phyloP scores from a whole-genome alignment of 2,797 vertebrate species.

The Sebastes matsubarae region DNA sequence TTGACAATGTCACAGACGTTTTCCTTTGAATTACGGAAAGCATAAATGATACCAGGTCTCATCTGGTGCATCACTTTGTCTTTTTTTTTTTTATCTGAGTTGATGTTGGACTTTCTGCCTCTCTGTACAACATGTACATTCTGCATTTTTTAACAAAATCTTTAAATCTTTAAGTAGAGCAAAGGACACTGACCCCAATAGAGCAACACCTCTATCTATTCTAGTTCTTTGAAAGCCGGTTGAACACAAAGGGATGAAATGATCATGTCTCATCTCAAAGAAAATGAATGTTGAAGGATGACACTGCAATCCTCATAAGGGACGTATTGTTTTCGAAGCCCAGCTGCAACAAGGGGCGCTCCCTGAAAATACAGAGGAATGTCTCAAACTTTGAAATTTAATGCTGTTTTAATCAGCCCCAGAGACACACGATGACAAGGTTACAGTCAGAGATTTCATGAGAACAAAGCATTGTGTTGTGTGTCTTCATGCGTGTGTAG shows the following conservation, averaged over 20 bases:
- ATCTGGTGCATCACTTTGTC: background rate
- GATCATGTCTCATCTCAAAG: constrained; percentile 38
- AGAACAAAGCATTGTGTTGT: background rate
- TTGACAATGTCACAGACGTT: background rate
- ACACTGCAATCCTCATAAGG: constrained; percentile 53
- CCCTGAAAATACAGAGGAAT: constrained; percentile 39
- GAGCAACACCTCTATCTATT: background rate
- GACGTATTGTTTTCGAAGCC: constrained; percentile 60
- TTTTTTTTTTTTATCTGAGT: background rate
- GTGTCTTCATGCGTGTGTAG: background rate
- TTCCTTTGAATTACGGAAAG: background rate
- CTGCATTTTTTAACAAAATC: background rate
- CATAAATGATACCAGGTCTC: background rate
- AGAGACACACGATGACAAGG: constrained; percentile 16
- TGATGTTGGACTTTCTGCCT: background rate
- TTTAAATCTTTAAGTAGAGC: background rate
- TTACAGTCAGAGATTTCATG: background rate
- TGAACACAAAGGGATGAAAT: constrained; percentile 1
- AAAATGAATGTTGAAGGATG: constrained; percentile 36
- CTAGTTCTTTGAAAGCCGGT: background rate
- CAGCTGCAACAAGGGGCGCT: constrained; percentile 62
- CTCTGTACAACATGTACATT: background rate
- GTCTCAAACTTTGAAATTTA: constrained; percentile 38
- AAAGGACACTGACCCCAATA: background rate
- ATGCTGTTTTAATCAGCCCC: constrained; percentile 18